These are phyloP conservation scores for Ochotona princeps DNA, from an alignment of 2,113 vertebrate species.

Conservation along the genomic window DNA sequence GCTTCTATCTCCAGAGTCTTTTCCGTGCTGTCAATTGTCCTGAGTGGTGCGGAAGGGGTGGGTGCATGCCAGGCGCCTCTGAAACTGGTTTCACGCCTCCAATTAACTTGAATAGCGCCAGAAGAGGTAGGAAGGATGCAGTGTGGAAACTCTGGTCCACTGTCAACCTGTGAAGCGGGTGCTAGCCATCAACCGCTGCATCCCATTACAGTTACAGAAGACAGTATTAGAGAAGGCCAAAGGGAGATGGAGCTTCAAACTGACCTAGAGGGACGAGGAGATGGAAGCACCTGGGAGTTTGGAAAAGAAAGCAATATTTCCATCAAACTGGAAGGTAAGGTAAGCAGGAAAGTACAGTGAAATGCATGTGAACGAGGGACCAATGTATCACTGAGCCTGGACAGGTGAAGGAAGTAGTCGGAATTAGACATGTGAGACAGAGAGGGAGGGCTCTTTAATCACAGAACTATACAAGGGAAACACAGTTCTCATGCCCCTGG, in stretches of 20 bases:
- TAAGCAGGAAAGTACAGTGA: conserved; percentile 3
- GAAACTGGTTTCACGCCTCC: too few species aligned
- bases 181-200: too few species aligned
- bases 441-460: background rate
- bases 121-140: too few species aligned
- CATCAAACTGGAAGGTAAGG: background rate
- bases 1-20: too few species aligned
- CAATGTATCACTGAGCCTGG: background rate
- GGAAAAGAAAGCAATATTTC: conserved; percentile 25
- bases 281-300: background rate
- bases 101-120: too few species aligned
- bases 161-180: too few species aligned
- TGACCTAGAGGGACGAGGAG: background rate
- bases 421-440: conserved; percentile 1
- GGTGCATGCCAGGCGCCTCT: too few species aligned
- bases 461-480: conserved; percentile 10
- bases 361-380: background rate
- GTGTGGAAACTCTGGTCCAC: too few species aligned
- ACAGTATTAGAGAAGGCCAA: background rate
- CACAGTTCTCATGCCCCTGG: conserved; percentile 51
- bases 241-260: background rate
- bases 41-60: too few species aligned
- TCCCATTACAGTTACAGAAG: too few species aligned
- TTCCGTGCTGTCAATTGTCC: too few species aligned
- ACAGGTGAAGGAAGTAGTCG: background rate